These are phyloP conservation scores for Pseudobourletiella spinata DNA, from an alignment of 1,140 invertebrate species.

Conservation along the genomic window DNA sequence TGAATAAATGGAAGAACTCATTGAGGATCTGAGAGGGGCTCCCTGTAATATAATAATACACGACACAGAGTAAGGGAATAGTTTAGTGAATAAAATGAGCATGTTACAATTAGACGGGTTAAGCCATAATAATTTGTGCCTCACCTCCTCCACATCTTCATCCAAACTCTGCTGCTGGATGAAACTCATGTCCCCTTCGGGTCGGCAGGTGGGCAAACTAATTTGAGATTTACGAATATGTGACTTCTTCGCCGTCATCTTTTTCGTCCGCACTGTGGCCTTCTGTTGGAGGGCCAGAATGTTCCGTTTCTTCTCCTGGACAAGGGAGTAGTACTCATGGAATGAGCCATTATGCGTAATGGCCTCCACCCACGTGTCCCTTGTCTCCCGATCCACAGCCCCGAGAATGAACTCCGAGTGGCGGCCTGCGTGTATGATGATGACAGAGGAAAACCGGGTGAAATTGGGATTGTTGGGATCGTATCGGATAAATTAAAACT, in stretches of 20 bases:
- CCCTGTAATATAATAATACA: no score
- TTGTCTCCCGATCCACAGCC: neutral
- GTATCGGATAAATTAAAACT: no score
- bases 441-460: neutral
- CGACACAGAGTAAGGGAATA: no score
- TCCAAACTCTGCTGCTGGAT: neutral
- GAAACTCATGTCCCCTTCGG: neutral
- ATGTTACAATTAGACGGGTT: neutral
- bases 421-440: neutral
- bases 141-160: no score
- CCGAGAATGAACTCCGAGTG: slow-evolving; percentile 2
- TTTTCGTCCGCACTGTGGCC: neutral
- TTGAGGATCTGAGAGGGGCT: no score
- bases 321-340: slow-evolving; percentile 17
- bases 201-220: slow-evolving; percentile 10
- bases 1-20: no score
- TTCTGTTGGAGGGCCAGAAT: neutral
- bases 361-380: slow-evolving; percentile 22
- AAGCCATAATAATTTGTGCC: no score
- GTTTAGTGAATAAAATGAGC: no score
- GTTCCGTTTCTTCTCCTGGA: slow-evolving; percentile 22
- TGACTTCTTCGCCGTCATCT: neutral
- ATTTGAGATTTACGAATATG: slow-evolving; percentile 30
- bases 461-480: neutral
- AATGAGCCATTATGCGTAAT: slow-evolving; percentile 28